phyloP scores from a whole-genome alignment of 1,140 invertebrate species.

The Portunus trituberculatus region DNA sequence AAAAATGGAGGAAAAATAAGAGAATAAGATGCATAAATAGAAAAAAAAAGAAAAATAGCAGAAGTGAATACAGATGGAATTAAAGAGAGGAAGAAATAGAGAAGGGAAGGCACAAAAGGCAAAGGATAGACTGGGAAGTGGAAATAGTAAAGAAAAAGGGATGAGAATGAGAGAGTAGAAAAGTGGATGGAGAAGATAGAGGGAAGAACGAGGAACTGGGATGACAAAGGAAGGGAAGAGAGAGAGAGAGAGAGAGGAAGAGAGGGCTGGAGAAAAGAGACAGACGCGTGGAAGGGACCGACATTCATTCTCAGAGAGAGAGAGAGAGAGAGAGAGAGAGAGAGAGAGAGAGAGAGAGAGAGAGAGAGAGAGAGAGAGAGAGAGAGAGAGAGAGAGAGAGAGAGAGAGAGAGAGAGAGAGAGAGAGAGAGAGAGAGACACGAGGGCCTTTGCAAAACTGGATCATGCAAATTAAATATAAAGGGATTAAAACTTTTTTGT shows the following conservation, averaged over 20 bases:
- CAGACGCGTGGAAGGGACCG: background rate
- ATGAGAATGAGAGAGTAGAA: background rate
- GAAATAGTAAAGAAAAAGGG: background rate
- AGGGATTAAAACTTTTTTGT: too few species aligned
- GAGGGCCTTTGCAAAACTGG: too few species aligned
- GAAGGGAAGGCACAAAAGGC: background rate
- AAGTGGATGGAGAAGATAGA: background rate
- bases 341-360: too few species aligned
- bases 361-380: too few species aligned
- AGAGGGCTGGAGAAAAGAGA: background rate
- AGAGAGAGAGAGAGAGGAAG: conserved; percentile 37
- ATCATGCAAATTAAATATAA: too few species aligned
- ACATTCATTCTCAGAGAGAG: background rate
- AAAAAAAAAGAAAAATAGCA: background rate
- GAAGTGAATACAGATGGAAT: too few species aligned
- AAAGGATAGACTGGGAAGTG: background rate
- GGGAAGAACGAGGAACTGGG: background rate
- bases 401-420: too few species aligned
- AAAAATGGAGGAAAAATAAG: too few species aligned
- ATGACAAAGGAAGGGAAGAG: background rate
- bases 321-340: conserved; percentile 19
- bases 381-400: too few species aligned
- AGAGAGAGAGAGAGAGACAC: too few species aligned
- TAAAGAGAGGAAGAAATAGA: background rate
- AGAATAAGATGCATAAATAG: too few species aligned